These are phyloP conservation scores for Tetramorium parvispinum DNA, from an alignment of 1,140 invertebrate genomes.

Conservation along the genomic window DNA sequence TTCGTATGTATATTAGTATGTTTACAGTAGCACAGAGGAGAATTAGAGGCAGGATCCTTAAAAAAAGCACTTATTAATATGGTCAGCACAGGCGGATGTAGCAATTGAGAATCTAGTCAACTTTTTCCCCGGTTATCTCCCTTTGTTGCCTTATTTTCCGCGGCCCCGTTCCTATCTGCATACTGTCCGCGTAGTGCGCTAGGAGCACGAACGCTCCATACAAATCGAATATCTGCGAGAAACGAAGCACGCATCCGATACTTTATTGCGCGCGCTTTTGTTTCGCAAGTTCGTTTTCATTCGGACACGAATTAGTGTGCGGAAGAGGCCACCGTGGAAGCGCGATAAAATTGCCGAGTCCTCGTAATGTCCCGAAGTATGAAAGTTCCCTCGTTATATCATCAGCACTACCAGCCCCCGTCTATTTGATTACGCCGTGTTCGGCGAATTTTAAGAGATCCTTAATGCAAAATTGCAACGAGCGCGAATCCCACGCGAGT, in stretches of 20 bases:
- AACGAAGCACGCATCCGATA: conserved; percentile 41
- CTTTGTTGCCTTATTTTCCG: conserved; percentile 31
- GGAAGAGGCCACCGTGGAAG: conserved; percentile 23
- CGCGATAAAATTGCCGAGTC: conserved; percentile 38
- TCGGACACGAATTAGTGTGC: conserved; percentile 45
- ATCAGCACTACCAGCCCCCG: neutral
- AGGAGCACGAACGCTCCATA: conserved; percentile 27
- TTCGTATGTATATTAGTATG: neutral
- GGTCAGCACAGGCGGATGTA: neutral
- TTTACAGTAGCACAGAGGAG: neutral
- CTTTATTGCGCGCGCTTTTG: conserved; percentile 46
- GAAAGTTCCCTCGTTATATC: conserved; percentile 9
- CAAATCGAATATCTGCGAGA: conserved; percentile 49
- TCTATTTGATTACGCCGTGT: conserved; percentile 28
- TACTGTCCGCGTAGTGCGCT: conserved; percentile 21
- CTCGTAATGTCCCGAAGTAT: conserved; percentile 36
- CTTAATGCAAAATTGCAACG: conserved; percentile 6
- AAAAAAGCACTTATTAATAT: conserved; percentile 7
- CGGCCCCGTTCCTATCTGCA: conserved; percentile 31
- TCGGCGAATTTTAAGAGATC: conserved; percentile 33
- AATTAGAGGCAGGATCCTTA: neutral
- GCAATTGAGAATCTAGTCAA: conserved; percentile 20
- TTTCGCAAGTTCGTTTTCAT: conserved; percentile 50
- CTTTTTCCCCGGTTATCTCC: neutral
- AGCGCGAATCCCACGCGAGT: neutral